Percentiles rank a stretch among this genome's conserved stretches.
These are phyloP conservation scores for Monochamus saltuarius DNA, from an alignment of 1,140 invertebrate genomes.

Conservation along the genomic window DNA sequence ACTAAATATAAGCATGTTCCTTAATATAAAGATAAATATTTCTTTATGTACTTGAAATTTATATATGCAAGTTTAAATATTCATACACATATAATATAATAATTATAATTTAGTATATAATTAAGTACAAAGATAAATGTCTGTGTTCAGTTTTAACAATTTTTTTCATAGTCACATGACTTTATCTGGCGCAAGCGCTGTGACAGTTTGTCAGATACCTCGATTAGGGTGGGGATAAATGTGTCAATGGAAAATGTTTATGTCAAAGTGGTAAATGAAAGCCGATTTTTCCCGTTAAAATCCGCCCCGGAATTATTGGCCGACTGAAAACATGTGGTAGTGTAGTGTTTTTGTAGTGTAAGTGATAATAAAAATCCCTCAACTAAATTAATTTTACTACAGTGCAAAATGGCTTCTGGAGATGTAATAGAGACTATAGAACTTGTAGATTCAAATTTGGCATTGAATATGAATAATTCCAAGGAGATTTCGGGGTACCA, in stretches of 20 bases:
- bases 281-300: slow-evolving; percentile 25
- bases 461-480: slow-evolving; percentile 40
- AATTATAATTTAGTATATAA: too few relatives aligned
- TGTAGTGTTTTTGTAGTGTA: slow-evolving; percentile 19
- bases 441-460: slow-evolving; percentile 51
- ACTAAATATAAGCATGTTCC: too few relatives aligned
- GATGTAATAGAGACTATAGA: slow-evolving; percentile 67
- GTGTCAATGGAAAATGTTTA: slow-evolving; percentile 38
- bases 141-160: too few relatives aligned
- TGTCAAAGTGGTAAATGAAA: slow-evolving; percentile 30
- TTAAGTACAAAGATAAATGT: too few relatives aligned
- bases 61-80: too few relatives aligned
- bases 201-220: slow-evolving; percentile 3
- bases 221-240: slow-evolving; percentile 31
- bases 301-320: slow-evolving; percentile 26
- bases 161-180: too few relatives aligned
- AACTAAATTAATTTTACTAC: slow-evolving; percentile 17
- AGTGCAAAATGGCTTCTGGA: slow-evolving; percentile 67
- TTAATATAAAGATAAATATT: too few relatives aligned
- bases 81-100: too few relatives aligned
- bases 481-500: slow-evolving; percentile 37
- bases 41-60: too few relatives aligned
- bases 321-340: slow-evolving; percentile 25
- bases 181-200: too few relatives aligned
- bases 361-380: slow-evolving; percentile 7